These are phyloP conservation scores for Ophraella communa DNA, from an alignment of 2,888 invertebrate species.

Conservation along the genomic window DNA sequence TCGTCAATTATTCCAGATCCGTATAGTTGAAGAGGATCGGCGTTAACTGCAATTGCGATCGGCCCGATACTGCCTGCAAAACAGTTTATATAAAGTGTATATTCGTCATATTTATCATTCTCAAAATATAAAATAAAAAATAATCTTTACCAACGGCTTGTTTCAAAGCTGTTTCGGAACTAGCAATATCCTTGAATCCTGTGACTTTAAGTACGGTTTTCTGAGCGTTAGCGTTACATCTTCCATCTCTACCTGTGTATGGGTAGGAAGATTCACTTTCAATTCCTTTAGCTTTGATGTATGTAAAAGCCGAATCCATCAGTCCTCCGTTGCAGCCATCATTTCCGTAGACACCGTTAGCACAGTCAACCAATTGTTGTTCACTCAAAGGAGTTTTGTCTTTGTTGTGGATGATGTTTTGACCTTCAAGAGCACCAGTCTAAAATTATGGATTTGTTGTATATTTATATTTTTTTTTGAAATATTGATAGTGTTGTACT, in stretches of 20 bases:
- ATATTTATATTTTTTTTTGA: too few species aligned
- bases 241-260: conserved; percentile 49
- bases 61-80: conserved; percentile 27
- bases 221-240: conserved; percentile 18
- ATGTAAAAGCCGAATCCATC: conserved; percentile 61
- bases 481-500: neutral
- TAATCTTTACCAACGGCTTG: conserved; percentile 10
- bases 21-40: conserved; percentile 18
- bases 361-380: conserved; percentile 65
- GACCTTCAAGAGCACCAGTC: conserved; percentile 65
- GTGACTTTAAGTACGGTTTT: neutral
- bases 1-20: conserved; percentile 10
- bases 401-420: conserved; percentile 60
- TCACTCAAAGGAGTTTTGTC: conserved; percentile 61
- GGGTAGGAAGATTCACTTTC: conserved; percentile 63
- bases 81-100: neutral
- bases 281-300: conserved; percentile 62
- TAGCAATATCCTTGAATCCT: neutral
- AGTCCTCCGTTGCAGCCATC: conserved; percentile 63
- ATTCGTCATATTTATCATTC: neutral
- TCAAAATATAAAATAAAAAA: neutral
- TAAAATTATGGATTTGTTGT: conserved; percentile 44
- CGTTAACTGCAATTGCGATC: conserved; percentile 19
- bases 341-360: conserved; percentile 60
- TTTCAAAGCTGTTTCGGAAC: neutral